Conservation (phyloP, 2,888 invertebrate genomes). For the Sclerodermus sp. region DNA sequence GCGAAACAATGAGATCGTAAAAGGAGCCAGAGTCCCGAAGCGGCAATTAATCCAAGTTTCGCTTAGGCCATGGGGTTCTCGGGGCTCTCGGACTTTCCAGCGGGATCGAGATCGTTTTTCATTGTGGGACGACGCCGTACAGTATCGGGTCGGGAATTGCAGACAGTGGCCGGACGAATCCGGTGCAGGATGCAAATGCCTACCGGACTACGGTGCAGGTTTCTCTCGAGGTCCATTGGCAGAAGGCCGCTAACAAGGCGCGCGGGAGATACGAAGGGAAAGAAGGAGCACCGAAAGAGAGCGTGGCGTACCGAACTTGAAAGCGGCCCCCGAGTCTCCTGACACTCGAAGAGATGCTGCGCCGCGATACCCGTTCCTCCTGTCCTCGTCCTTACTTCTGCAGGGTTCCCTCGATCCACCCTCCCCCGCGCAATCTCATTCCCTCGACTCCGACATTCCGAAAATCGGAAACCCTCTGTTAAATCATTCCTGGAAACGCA, state of each 20-base stretch:
- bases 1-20: too few species aligned
- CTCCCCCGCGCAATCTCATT: constrained; percentile 7
- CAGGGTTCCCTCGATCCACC: neutral
- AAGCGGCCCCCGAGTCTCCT: constrained; percentile 30
- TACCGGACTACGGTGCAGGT: constrained; percentile 24
- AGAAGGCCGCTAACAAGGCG: constrained; percentile 50
- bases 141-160: constrained; percentile 8
- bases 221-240: constrained; percentile 40
- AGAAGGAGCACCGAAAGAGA: constrained; percentile 15
- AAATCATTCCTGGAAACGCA: too few species aligned
- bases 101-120: constrained; percentile 2
- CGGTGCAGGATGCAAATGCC: constrained; percentile 42
- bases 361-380: constrained; percentile 45
- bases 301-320: constrained; percentile 37
- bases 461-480: too few species aligned
- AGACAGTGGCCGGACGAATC: constrained; percentile 12
- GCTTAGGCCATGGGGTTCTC: too few species aligned
- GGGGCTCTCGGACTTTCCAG: constrained; percentile 3
- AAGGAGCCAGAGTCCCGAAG: too few species aligned
- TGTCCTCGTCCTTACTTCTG: constrained; percentile 26
- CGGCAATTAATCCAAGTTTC: too few species aligned
- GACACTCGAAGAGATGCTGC: constrained; percentile 50
- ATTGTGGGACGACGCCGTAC: neutral
- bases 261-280: constrained; percentile 32
- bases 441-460: constrained; percentile 6